phyloP scores from a whole-genome alignment of 2,888 invertebrate genomes.

The Serripes groenlandicus region DNA sequence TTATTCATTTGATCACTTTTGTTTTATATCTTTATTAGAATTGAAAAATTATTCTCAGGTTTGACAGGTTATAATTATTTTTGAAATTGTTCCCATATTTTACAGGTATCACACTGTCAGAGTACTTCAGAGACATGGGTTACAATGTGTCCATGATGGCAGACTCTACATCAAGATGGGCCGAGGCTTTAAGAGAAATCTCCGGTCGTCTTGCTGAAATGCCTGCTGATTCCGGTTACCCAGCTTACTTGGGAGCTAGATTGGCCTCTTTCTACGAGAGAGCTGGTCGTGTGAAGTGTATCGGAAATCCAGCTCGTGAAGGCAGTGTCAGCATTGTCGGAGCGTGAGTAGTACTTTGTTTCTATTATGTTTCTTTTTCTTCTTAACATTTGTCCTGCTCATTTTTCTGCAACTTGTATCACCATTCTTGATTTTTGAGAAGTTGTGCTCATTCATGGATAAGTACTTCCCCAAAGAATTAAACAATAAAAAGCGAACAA shows the following conservation, averaged over 20 bases:
- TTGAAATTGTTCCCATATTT: not conserved
- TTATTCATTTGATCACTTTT: no score
- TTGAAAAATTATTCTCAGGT: no score
- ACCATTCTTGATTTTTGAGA: no score
- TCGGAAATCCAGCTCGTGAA: constrained; percentile 99
- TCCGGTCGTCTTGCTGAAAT: constrained; percentile 99
- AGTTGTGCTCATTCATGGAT: no score
- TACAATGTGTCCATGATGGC: constrained; percentile 99
- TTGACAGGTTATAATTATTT: not conserved
- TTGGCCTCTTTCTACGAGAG: constrained; percentile 99
- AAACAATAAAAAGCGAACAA: no score
- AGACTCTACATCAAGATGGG: constrained; percentile 99
- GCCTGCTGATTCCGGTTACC: constrained; percentile 98
- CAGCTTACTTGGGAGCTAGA: constrained; percentile 99
- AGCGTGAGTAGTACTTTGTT: constrained; percentile 90
- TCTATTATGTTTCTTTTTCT: no score
- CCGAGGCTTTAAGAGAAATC: constrained; percentile 99
- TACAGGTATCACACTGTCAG: constrained; percentile 98
- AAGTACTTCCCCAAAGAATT: no score
- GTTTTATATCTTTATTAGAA: no score
- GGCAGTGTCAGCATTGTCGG: constrained; percentile 99
- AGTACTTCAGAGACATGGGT: constrained; percentile 99
- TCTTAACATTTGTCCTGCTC: no score
- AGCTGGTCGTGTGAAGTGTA: constrained; percentile 98
- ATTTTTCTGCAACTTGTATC: no score